Conservation (phyloP, 2,797 vertebrate genomes). For the Tenualosa ilisha region DNA sequence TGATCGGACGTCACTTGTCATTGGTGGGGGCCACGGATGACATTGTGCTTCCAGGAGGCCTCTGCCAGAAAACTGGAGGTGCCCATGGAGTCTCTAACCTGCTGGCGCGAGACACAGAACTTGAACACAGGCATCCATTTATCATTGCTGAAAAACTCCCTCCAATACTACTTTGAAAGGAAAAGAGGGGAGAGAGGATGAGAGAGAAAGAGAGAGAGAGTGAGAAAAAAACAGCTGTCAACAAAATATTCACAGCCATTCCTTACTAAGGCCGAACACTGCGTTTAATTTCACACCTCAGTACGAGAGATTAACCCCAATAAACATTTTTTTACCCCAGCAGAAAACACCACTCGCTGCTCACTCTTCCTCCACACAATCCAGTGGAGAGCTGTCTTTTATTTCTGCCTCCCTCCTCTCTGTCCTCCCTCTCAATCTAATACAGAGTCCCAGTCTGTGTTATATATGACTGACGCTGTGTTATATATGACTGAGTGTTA, state of each 20-base stretch:
- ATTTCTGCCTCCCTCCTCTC: not conserved
- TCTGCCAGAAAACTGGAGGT: constrained; percentile 14
- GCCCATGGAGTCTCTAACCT: not conserved
- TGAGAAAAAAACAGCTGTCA: constrained; percentile 5
- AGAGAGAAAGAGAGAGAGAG: not conserved
- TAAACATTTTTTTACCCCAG: not conserved
- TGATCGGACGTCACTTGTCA: constrained; percentile 67
- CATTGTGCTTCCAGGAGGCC: constrained; percentile 63
- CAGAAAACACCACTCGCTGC: not conserved
- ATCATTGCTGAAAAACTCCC: not conserved
- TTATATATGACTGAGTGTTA: too few species aligned
- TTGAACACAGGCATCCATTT: not conserved
- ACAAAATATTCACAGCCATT: constrained; percentile 17
- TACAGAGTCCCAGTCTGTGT: not conserved
- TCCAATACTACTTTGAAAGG: not conserved
- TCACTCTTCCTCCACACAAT: not conserved
- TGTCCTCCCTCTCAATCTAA: not conserved
- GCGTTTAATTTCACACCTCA: constrained; percentile 20
- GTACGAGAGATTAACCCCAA: constrained; percentile 16
- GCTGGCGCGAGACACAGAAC: not conserved
- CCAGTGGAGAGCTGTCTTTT: not conserved
- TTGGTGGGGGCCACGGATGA: constrained; percentile 64
- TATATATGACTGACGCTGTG: too few species aligned
- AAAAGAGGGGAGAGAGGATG: not conserved
- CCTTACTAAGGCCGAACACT: not conserved